Conservation (phyloP, 2,113 vertebrate genomes). For the Pogona vitticeps region DNA sequence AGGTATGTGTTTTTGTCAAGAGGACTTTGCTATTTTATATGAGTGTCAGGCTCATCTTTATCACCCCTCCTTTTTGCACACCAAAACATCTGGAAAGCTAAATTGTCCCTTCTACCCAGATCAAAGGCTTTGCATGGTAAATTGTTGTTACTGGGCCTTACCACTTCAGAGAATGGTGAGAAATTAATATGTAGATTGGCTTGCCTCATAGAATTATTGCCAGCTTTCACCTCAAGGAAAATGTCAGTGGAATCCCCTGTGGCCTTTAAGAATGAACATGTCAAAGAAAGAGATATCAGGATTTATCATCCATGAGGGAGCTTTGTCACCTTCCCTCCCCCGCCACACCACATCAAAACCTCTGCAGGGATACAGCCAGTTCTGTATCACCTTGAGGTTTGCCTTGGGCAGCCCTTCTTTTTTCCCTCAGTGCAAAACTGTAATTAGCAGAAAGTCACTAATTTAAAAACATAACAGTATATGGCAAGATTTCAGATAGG, state of each 20-base stretch:
- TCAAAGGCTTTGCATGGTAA: too few species aligned
- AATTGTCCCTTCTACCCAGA: too few species aligned
- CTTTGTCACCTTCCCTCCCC: background rate
- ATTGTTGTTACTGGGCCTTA: background rate
- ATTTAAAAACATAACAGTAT: constrained; percentile 14
- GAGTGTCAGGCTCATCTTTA: too few species aligned
- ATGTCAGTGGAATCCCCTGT: background rate
- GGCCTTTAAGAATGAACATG: background rate
- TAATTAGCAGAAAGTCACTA: background rate
- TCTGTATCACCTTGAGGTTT: background rate
- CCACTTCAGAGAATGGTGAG: background rate
- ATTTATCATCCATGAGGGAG: background rate
- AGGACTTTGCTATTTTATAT: too few species aligned
- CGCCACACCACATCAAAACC: background rate
- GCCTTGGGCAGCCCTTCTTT: background rate
- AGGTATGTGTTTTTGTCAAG: too few species aligned
- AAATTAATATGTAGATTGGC: background rate
- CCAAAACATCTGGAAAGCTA: too few species aligned
- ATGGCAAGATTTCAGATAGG: constrained; percentile 19
- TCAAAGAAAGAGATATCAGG: background rate
- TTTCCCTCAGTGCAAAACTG: background rate
- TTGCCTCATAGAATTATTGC: background rate
- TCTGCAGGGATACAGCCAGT: background rate
- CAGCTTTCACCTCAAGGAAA: background rate
- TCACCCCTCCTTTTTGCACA: too few species aligned